These are phyloP conservation scores for Mylabris sibirica DNA, from an alignment of 2,888 invertebrate species.

Conservation along the genomic window DNA sequence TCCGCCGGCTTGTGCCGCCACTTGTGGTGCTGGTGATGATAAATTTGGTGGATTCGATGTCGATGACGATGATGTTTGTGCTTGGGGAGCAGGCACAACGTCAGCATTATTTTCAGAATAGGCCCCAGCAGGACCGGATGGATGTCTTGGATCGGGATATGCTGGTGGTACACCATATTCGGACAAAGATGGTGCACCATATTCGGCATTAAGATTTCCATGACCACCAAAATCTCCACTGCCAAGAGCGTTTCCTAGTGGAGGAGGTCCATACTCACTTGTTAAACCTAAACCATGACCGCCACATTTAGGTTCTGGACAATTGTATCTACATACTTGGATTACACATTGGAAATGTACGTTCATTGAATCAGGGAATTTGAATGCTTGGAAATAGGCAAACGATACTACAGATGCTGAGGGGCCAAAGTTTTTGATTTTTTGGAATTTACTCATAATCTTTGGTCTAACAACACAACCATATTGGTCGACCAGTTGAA, in stretches of 20 bases:
- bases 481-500: constrained; percentile 91
- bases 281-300: constrained; percentile 67
- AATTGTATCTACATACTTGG: constrained; percentile 92
- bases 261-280: constrained; percentile 73
- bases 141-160: constrained; percentile 87
- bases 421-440: constrained; percentile 94
- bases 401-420: constrained; percentile 94
- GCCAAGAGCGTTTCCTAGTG: constrained; percentile 56
- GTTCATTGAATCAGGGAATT: constrained; percentile 97
- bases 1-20: constrained; percentile 65
- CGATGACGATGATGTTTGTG: constrained; percentile 75
- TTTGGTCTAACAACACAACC: constrained; percentile 93
- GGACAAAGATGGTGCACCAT: constrained; percentile 74
- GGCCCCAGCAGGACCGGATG: constrained; percentile 81
- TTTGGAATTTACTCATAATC: constrained; percentile 95
- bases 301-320: constrained; percentile 90
- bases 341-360: constrained; percentile 97
- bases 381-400: constrained; percentile 96
- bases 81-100: constrained; percentile 82
- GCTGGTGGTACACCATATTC: constrained; percentile 80
- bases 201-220: constrained; percentile 66
- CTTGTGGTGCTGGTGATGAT: constrained; percentile 65
- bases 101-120: constrained; percentile 85
- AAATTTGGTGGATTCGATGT: constrained; percentile 71
- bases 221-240: constrained; percentile 59